phyloP scores from a whole-genome alignment of 2,888 invertebrate species.

The Eurytoma californica region DNA sequence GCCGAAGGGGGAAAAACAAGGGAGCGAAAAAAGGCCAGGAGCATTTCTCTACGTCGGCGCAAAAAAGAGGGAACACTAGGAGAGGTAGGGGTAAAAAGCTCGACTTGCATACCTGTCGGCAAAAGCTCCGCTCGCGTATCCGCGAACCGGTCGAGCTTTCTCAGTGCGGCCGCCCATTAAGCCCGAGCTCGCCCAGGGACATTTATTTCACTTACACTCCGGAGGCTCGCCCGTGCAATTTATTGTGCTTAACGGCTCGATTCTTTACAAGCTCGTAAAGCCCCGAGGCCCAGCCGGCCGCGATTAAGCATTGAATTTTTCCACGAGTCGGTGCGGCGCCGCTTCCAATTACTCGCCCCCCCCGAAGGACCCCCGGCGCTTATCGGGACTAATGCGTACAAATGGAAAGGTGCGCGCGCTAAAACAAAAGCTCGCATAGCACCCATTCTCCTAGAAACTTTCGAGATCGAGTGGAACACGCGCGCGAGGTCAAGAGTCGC shows the following conservation, averaged over 20 bases:
- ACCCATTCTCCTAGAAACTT: not conserved
- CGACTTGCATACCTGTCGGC: slow-evolving; percentile 39
- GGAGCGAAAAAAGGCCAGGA: not conserved
- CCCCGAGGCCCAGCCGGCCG: slow-evolving; percentile 37
- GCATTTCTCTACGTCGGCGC: not conserved
- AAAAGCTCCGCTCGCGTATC: not conserved
- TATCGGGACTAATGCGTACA: not conserved
- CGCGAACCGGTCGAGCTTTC: slow-evolving; percentile 19
- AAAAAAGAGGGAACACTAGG: slow-evolving; percentile 24
- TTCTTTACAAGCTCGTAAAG: slow-evolving; percentile 67
- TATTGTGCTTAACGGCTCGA: slow-evolving; percentile 67
- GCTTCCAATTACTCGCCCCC: not conserved
- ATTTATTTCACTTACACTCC: slow-evolving; percentile 67
- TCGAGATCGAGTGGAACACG: not conserved
- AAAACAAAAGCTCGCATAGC: not conserved
- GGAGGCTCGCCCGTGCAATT: slow-evolving; percentile 62
- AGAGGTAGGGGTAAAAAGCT: not conserved
- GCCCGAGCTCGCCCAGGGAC: slow-evolving; percentile 54
- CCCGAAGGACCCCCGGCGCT: not conserved
- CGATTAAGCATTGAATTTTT: slow-evolving; percentile 53
- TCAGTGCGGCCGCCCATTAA: slow-evolving; percentile 40
- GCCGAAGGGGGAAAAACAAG: not conserved
- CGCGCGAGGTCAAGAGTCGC: not conserved
- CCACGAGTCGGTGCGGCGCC: not conserved
- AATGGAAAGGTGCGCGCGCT: not conserved